Conservation (phyloP, 1,140 invertebrate genomes). For the Notospermus geniculatus region DNA sequence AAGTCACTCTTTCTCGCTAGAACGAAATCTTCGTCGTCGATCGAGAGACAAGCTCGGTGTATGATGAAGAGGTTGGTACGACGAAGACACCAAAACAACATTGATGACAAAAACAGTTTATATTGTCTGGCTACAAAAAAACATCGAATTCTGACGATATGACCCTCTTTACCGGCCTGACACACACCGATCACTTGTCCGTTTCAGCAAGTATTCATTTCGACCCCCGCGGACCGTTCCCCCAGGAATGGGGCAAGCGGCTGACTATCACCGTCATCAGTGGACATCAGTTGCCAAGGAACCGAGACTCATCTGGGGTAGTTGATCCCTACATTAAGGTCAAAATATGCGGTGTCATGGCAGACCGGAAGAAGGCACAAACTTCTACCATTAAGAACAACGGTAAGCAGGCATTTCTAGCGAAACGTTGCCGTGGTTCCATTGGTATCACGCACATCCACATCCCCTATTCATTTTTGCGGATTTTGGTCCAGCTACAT, state of each 20-base stretch:
- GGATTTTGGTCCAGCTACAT: too few relatives aligned
- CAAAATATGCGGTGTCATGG: constrained; percentile 58
- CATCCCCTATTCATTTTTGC: too few relatives aligned
- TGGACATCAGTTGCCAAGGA: constrained; percentile 62
- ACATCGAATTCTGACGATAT: not conserved
- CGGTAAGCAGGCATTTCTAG: not conserved
- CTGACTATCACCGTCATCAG: constrained; percentile 54
- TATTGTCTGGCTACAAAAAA: too few relatives aligned
- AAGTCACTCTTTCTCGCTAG: too few relatives aligned
- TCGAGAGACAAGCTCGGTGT: too few relatives aligned
- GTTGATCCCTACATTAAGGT: constrained; percentile 57
- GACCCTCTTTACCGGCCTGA: not conserved
- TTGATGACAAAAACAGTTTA: too few relatives aligned
- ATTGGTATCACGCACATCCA: not conserved
- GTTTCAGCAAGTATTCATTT: not conserved
- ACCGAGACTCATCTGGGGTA: constrained; percentile 41
- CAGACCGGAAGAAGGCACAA: constrained; percentile 54
- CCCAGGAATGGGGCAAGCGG: constrained; percentile 5
- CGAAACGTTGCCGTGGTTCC: not conserved
- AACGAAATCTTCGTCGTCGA: too few relatives aligned
- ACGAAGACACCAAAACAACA: too few relatives aligned
- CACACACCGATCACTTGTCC: too few relatives aligned
- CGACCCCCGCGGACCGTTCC: constrained; percentile 11
- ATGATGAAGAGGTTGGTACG: too few relatives aligned
- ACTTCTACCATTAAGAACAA: constrained; percentile 58